Evolutionary conservation across 2,797 vertebrate genomes (phyloP).

Genomic region (Adelosebastes latens): DNA sequence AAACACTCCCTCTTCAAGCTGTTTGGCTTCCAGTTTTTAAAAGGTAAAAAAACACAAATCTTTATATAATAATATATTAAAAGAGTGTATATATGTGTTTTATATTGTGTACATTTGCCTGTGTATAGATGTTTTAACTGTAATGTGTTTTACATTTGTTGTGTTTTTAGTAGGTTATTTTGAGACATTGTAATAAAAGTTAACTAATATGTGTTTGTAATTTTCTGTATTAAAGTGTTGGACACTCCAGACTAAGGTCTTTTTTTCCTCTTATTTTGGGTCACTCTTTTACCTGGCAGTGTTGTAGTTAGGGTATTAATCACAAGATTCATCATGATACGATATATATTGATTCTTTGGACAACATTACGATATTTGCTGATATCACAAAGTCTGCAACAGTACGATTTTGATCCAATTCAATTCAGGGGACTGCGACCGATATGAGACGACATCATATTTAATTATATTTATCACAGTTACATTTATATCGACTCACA

Average conservation of each 20-base stretch:
- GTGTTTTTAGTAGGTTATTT: constrained; percentile 75
- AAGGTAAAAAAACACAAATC: constrained; percentile 77
- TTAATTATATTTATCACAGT: no score
- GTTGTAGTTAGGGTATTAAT: no score
- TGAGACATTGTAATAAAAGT: constrained; percentile 76
- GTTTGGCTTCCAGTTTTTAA: constrained; percentile 78
- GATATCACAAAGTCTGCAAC: no score
- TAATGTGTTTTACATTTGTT: constrained; percentile 80
- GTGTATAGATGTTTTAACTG: constrained; percentile 87
- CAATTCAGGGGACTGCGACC: no score
- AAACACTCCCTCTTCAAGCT: constrained; percentile 81
- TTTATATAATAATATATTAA: constrained; percentile 93
- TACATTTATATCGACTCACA: no score
- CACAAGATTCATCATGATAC: no score
- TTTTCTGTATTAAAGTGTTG: constrained; percentile 85
- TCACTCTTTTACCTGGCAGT: background rate
- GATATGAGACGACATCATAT: no score
- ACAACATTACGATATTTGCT: no score
- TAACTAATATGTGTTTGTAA: constrained; percentile 82
- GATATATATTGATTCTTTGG: no score
- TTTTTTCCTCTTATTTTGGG: constrained; percentile 4
- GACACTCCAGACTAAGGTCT: constrained; percentile 51
- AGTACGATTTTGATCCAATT: no score
- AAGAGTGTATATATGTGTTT: constrained; percentile 88
- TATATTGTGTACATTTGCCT: constrained; percentile 89